phyloP scores from a whole-genome alignment of 2,888 invertebrate species.

The Agrochola macilenta region DNA sequence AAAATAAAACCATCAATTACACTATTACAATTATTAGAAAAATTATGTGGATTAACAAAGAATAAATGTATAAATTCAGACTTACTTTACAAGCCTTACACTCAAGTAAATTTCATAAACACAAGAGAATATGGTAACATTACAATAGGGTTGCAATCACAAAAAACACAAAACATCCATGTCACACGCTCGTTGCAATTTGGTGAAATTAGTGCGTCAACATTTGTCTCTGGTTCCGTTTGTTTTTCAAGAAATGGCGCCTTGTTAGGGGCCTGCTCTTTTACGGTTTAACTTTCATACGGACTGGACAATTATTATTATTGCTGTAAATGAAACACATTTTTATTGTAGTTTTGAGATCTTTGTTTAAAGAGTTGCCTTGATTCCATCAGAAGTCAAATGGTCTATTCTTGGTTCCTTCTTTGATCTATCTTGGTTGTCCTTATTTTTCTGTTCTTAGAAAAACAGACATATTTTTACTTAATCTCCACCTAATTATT shows the following conservation, averaged over 20 bases:
- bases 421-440: not conserved
- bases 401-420: not conserved
- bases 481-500: too few relatives aligned
- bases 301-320: not conserved
- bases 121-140: constrained; percentile 38
- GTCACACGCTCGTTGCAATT: constrained; percentile 50
- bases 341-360: not conserved
- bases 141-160: constrained; percentile 25
- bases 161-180: constrained; percentile 45
- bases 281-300: constrained; percentile 13
- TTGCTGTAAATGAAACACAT: not conserved
- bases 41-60: not conserved
- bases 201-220: constrained; percentile 53
- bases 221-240: constrained; percentile 52
- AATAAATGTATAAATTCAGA: too few relatives aligned
- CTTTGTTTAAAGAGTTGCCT: not conserved
- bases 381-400: not conserved
- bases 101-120: not conserved
- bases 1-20: not conserved
- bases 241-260: constrained; percentile 32
- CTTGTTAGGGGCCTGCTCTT: constrained; percentile 35
- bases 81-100: not conserved
- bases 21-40: not conserved
- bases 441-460: too few relatives aligned
- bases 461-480: too few relatives aligned